Evolutionary conservation across 1,140 invertebrate genomes (phyloP), one percentile per base, ranked within the genome.

Genomic region (Lepidostoma basale): DNA sequence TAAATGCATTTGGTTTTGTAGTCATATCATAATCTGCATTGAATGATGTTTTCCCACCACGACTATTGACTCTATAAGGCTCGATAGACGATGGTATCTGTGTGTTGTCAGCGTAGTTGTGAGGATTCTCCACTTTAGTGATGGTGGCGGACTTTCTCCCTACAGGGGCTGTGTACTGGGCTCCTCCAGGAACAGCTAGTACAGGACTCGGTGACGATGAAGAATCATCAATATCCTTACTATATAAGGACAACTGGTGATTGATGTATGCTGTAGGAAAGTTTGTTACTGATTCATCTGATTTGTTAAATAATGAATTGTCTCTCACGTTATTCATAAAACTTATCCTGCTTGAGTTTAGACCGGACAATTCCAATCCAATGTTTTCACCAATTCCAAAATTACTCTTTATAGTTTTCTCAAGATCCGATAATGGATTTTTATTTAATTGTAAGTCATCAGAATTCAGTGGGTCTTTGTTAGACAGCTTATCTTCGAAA

Each of bases 141-240:
- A 88, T 89, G 8, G 81, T 88, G 12, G 85, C 72, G 5, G 72
- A 62, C 26, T 70, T 80, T 64, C 82, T 77, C 26, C 85, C 86
- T 8, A 76, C 28, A 0, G 77, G 76, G 28, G 62, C 62, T 4
- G 47, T 75, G 52, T 67, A 75, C 36, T 60, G 75, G 75, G 85
- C 83, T 12, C 85, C 86, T 0, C 86, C 86, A 3, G 87, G 87
- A n/a, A 85, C 78, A 49, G 88, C 69, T 36, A 88, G 77, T 2
- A 85, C 82, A 23, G 85, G 79, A 18, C 75, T 75, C 14, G 69
- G 68, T n/a, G 62, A 69, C 16, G 67, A n/a, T 23, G 62, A 64
- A 18, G 44, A 22, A 30, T 72, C 66, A 44, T 64, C 30, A n/a
- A 58, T 16, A 45, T 42, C 39, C 54, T 60, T 58, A 22, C 23